Evolutionary conservation across 2,113 vertebrate genomes (phyloP).

Genomic region (Tamias sibiricus): DNA sequence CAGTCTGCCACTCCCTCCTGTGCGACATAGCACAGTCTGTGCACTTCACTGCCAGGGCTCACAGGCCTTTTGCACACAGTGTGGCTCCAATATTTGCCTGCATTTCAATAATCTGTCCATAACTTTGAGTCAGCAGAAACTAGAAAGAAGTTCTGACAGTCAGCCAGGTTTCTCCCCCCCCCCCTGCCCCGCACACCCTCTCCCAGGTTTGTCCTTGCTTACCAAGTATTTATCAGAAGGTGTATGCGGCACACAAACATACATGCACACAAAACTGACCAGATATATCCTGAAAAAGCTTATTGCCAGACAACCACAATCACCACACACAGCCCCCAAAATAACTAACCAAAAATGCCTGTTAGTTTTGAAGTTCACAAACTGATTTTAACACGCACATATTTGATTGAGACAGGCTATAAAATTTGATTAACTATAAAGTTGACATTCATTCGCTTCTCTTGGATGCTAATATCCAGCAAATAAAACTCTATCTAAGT

Average conservation of each 20-base stretch:
- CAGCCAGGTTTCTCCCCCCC: neutral
- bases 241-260: neutral
- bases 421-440: conserved; percentile 36
- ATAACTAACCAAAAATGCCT: neutral
- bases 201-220: neutral
- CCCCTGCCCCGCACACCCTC: neutral
- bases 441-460: conserved; percentile 12
- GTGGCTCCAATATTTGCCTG: neutral
- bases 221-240: conserved; percentile 17
- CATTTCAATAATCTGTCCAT: conserved; percentile 13
- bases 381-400: neutral
- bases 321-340: neutral
- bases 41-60: neutral
- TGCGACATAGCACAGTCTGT: neutral
- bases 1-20: neutral
- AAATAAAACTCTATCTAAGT: conserved; percentile 31
- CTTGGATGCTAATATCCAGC: neutral
- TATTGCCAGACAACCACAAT: neutral
- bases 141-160: neutral
- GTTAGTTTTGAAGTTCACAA: conserved; percentile 40
- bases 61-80: neutral
- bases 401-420: neutral
- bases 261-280: too few relatives aligned
- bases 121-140: neutral
- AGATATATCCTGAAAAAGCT: neutral